Evolutionary conservation across 1,140 invertebrate species (phyloP), one percentile per base, ranked within the genome.

Genomic region (Meloidogyne floridensis): DNA sequence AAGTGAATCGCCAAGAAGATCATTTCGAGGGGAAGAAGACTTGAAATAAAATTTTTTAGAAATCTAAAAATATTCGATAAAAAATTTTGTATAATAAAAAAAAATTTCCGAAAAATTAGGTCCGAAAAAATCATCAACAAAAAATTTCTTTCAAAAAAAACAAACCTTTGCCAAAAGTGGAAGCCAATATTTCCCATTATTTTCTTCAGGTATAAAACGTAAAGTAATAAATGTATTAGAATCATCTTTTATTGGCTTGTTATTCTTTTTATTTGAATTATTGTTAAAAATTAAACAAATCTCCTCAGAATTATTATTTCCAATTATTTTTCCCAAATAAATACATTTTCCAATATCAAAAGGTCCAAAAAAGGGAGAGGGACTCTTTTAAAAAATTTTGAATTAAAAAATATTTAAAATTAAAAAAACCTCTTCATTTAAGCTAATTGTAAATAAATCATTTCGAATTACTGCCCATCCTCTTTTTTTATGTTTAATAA

Each of bases 121-220:
- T 75, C 9, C 5, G 18, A n/a, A 42, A 73, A n/a, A 43, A 3
- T 72, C 72, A 5, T 8, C 43, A 59, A 5, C 5, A 47, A 81
- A 3, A 8, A 43, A 20, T n/a, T 82, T 15, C 84, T 20, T 32
- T 20, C 7, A 15, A 54, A 15, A 73, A 53, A 73, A 78, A 18
- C 79, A n/a, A 43, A 84, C 84, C 56, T 85, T 80, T 70, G 85
- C 79, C 10, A 86, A 73, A 43, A 87, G 70, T 43, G 69, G 51
- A 10, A 86, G 20, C 85, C 85, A 86, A 77, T 80, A 80, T 11
- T 74, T 56, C 5, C 70, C 70, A 71, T 87, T 32, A 32, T 32
- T 86, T 42, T 85, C 86, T 54, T 84, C 86, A 11, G 85, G 85
- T 20, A 71, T 56, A 77, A 85, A 87, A 47, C 72, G 72, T 13